Evolutionary conservation across 2,888 invertebrate genomes (phyloP).

Genomic region (Galerucella calmariensis): DNA sequence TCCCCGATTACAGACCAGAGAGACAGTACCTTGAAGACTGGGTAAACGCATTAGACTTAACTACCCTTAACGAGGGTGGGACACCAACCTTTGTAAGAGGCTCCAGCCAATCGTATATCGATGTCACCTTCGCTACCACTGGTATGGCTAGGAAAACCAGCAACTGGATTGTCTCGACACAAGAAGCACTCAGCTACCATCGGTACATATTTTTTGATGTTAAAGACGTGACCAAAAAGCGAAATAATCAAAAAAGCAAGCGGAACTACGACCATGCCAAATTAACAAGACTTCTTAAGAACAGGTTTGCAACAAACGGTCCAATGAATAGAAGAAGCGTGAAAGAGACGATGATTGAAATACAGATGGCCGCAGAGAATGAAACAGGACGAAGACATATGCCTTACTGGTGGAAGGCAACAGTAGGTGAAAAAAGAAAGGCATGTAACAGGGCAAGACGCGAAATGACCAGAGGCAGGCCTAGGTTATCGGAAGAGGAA

Average conservation of each 20-base stretch:
- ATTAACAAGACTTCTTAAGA: slow-evolving; percentile 5
- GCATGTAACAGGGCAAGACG: slow-evolving; percentile 9
- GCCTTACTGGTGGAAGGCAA: slow-evolving; percentile 14
- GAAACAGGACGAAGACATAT: slow-evolving; percentile 5
- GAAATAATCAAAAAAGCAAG: background rate
- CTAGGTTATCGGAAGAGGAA: too few relatives aligned
- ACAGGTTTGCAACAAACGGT: slow-evolving; percentile 1
- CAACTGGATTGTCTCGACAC: slow-evolving; percentile 7
- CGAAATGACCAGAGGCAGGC: background rate
- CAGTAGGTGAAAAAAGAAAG: slow-evolving; percentile 4
- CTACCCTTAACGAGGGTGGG: background rate
- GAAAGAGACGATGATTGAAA: background rate
- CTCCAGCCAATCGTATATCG: background rate
- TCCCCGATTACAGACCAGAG: slow-evolving; percentile 17
- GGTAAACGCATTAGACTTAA: slow-evolving; percentile 3
- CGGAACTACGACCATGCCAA: background rate
- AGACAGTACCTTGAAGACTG: slow-evolving; percentile 19
- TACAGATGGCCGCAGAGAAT: background rate
- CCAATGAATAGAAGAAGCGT: slow-evolving; percentile 4
- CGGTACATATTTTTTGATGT: slow-evolving; percentile 15
- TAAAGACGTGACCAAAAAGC: slow-evolving; percentile 4
- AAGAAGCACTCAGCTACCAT: slow-evolving; percentile 15
- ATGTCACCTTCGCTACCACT: slow-evolving; percentile 15
- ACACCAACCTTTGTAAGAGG: slow-evolving; percentile 24
- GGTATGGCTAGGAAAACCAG: background rate